Evolutionary conservation across 2,797 vertebrate species (phyloP), one percentile per base, ranked within the genome.

Genomic region (Typhlichthys subterraneus): DNA sequence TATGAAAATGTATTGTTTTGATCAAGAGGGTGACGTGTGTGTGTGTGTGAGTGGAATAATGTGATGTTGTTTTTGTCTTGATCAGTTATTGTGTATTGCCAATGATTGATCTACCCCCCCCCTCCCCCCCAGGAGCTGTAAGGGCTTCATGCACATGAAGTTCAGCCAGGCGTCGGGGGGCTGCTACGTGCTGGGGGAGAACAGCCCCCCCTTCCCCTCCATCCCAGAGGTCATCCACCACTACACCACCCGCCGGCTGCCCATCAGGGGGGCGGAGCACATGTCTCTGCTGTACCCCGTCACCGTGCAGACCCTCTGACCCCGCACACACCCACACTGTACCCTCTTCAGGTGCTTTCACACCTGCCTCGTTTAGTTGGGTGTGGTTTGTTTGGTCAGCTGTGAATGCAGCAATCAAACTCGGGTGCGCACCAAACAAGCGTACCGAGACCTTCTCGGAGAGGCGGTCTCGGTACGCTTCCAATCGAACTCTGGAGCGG

Each of bases 131-230:
- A 96, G 95, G 89, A 95, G 95, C 85, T 95, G 92, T 73, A 95
- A 95, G 13, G 95, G 95, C 38, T 96, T 95, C 69, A 94, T 95
- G 92, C 95, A 97, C 42, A 94, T 96, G 92, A 96, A 96, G 87
- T 95, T 96, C 67, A 73, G 86, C 0, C 79, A 81, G 73, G 93
- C 88, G 0, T 79, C 88, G 23, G 94, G 95, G 1, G 88, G 90
- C 6, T 87, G 91, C 11, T 91, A 92, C 0, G 82, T 95, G 4
- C 90, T 97, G 0, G 95, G 95, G 0, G 94, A 95, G 67, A 94
- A 96, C 85, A 95, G 95, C 0, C 94, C 94, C 2, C 93, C 93
- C 0, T 96, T 97, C 69, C 69, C 83, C 77, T 93, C 93, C 38
- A 88, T 97, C 46, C 94, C 95, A 0, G 94, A 94, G 73, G 94